A percentile compares a stretch with the other conserved stretches of the same genome.
Evolutionary conservation across 2,888 invertebrate genomes (phyloP).

Genomic region (Ligdia adustata): DNA sequence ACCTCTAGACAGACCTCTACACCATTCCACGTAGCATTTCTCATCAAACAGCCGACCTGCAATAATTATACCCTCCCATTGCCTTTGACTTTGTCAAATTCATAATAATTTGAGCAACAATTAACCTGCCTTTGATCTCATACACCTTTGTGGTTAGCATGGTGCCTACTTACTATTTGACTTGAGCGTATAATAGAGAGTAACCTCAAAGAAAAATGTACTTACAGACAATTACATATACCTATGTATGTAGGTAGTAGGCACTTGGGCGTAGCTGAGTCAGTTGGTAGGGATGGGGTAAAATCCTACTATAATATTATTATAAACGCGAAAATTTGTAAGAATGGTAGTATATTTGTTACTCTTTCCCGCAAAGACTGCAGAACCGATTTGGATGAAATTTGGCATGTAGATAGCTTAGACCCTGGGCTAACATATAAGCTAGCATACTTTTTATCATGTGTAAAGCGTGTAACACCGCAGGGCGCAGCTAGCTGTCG

Average conservation of each 20-base stretch:
- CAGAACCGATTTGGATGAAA: too few relatives aligned
- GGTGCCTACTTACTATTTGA: constrained; percentile 62
- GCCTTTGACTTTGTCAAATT: constrained; percentile 72
- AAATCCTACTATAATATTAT: too few relatives aligned
- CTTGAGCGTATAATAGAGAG: constrained; percentile 81
- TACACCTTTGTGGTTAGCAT: constrained; percentile 70
- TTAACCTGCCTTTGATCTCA: constrained; percentile 70
- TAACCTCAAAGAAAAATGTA: constrained; percentile 84
- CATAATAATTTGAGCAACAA: constrained; percentile 82
- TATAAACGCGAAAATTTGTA: too few relatives aligned
- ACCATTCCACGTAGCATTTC: neutral
- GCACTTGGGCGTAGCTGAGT: constrained; percentile 75
- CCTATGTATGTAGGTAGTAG: constrained; percentile 78
- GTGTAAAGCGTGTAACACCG: too few relatives aligned
- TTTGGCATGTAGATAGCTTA: too few relatives aligned
- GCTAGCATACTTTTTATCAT: too few relatives aligned
- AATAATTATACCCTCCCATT: constrained; percentile 26
- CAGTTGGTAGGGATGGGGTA: constrained; percentile 57
- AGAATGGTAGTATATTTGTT: too few relatives aligned
- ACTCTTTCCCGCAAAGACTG: too few relatives aligned
- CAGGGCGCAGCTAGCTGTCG: too few relatives aligned
- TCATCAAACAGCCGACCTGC: constrained; percentile 11
- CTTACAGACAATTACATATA: constrained; percentile 81
- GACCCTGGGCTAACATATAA: too few relatives aligned
- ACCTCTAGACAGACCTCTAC: too few relatives aligned